These are phyloP conservation scores for Zapornia atra DNA, from an alignment of 2,113 vertebrate species.

Conservation along the genomic window DNA sequence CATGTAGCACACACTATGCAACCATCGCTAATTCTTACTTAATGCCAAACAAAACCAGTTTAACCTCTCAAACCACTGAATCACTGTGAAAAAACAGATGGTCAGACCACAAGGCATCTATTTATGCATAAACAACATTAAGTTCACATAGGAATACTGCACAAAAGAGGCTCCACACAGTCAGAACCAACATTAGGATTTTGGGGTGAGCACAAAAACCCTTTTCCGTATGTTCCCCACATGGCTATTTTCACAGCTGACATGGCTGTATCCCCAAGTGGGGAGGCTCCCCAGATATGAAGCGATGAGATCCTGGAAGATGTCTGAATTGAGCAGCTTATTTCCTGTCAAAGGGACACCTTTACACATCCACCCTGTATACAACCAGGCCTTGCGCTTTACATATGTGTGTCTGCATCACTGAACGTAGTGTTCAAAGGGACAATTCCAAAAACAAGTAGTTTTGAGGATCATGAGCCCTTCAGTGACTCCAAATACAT, in stretches of 20 bases:
- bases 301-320: background rate
- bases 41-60: background rate
- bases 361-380: background rate
- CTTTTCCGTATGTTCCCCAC: background rate
- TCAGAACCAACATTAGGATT: background rate
- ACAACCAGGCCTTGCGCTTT: background rate
- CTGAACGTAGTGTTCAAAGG: background rate
- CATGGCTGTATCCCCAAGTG: rapidly evolving
- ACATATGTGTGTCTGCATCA: background rate
- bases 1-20: background rate
- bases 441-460: background rate
- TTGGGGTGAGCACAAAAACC: background rate
- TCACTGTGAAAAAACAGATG: background rate
- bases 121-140: background rate
- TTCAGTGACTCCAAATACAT: background rate
- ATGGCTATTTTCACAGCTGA: background rate
- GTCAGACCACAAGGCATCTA: background rate
- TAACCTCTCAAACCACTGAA: background rate
- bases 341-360: background rate
- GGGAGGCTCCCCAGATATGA: background rate
- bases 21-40: background rate
- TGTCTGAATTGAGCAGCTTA: background rate
- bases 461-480: background rate
- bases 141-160: background rate
- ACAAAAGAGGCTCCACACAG: background rate